A percentile compares a stretch with the other conserved stretches of the same genome.
Evolutionary conservation across 2,888 invertebrate species (phyloP).

Genomic region (Leptopilina drosophilae): DNA sequence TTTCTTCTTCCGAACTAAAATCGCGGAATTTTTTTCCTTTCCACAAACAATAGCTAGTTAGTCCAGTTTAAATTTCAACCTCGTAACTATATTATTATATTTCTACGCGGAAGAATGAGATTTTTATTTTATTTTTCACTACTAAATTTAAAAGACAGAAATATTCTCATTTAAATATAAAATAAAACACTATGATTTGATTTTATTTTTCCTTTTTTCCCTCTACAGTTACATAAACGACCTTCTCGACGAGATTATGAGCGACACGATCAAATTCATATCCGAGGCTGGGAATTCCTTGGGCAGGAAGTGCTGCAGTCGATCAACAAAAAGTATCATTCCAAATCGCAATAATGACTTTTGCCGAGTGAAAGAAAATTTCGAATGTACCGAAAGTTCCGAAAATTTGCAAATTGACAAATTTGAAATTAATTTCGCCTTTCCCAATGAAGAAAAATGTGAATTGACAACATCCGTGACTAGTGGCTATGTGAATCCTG

Average conservation of each 20-base stretch:
- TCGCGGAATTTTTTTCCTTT: too few species aligned
- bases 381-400: background rate
- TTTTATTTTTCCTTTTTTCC: background rate
- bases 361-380: background rate
- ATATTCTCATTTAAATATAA: too few species aligned
- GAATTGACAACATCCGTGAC: slow-evolving; percentile 1
- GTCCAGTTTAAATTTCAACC: too few species aligned
- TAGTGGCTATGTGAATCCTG: slow-evolving; percentile 70
- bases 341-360: too few species aligned
- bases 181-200: too few species aligned
- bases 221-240: slow-evolving; percentile 66
- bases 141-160: too few species aligned
- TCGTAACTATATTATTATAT: too few species aligned
- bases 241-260: slow-evolving; percentile 72
- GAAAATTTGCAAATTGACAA: slow-evolving; percentile 29
- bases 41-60: too few species aligned
- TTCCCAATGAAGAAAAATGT: slow-evolving; percentile 32
- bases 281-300: slow-evolving; percentile 59
- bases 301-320: background rate
- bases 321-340: background rate
- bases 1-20: too few species aligned
- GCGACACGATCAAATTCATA: slow-evolving; percentile 70
- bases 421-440: slow-evolving; percentile 30
- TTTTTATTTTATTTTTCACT: too few species aligned
- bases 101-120: too few species aligned